Evolutionary conservation across 2,797 vertebrate species (phyloP).

Genomic region (Aulostomus chinensis): DNA sequence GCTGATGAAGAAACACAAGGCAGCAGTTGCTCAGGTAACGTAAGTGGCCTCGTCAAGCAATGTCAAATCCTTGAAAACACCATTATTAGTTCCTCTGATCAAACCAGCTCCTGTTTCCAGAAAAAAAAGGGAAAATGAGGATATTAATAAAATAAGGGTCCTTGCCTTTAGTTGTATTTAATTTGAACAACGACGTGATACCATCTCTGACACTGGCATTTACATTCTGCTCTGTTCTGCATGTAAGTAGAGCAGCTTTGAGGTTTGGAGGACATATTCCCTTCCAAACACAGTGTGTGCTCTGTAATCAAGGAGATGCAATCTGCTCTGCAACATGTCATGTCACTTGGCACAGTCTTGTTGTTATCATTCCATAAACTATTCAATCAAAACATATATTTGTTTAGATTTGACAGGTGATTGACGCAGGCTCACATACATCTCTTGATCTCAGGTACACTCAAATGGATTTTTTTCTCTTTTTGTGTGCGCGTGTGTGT

Average conservation of each 20-base stretch:
- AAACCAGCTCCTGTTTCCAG: too few relatives aligned
- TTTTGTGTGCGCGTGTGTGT: background rate
- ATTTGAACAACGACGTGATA: background rate
- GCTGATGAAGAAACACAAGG: conserved; percentile 99
- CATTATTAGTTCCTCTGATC: background rate
- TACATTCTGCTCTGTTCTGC: conserved; percentile 17
- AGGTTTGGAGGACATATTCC: conserved; percentile 41
- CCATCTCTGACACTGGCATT: background rate
- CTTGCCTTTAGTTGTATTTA: background rate
- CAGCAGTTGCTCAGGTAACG: conserved; percentile 91
- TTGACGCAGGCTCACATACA: too few relatives aligned
- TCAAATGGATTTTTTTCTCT: too few relatives aligned
- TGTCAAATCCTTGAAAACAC: conserved; percentile 7
- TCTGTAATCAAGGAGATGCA: conserved; percentile 37
- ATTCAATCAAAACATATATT: too few relatives aligned
- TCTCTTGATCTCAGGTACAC: too few relatives aligned
- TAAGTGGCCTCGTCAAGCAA: background rate
- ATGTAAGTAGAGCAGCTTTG: conserved; percentile 24
- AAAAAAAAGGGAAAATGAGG: too few relatives aligned
- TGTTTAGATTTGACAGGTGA: too few relatives aligned
- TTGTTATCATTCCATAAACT: too few relatives aligned
- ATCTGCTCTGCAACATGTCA: conserved; percentile 49
- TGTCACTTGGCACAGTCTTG: conserved; percentile 20
- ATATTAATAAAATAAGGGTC: background rate
- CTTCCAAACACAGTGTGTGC: conserved; percentile 39